Percentiles rank a stretch among this genome's conserved stretches.
Evolutionary conservation across 2,797 vertebrate species (phyloP).

Genomic region (Mycteria americana): DNA sequence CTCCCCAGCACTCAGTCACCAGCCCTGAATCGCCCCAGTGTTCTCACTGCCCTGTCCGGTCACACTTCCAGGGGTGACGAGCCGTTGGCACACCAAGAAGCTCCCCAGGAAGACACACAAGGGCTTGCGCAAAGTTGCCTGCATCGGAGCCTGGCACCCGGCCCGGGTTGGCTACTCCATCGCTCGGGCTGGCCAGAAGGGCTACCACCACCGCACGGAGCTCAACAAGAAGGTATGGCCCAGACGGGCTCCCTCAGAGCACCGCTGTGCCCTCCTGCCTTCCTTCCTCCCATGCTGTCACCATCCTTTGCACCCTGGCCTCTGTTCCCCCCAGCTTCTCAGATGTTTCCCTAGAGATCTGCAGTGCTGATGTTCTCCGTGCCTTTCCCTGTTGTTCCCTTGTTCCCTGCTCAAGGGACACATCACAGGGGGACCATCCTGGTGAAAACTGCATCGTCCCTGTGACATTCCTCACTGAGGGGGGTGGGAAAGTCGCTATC

Average conservation of each 20-base stretch:
- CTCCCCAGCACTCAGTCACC: background rate
- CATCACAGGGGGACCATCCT: too few relatives aligned
- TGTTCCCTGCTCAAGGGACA: background rate
- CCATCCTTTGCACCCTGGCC: accelerated
- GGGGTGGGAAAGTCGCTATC: background rate
- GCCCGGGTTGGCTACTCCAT: constrained; percentile 88
- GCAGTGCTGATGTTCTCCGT: background rate
- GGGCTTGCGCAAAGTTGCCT: constrained; percentile 92
- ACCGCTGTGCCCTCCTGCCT: background rate
- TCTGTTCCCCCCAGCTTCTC: background rate
- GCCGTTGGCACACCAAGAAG: constrained; percentile 92
- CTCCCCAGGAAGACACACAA: constrained; percentile 97
- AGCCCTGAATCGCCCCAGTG: background rate
- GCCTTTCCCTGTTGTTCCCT: background rate
- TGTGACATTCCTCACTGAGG: background rate
- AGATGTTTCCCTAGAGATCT: background rate
- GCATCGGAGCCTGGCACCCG: constrained; percentile 96
- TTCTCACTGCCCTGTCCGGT: background rate
- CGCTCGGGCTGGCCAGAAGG: constrained; percentile 93
- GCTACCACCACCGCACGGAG: constrained; percentile 93
- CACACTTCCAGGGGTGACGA: constrained; percentile 83
- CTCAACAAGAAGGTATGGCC: constrained; percentile 90
- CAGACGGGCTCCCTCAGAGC: background rate
- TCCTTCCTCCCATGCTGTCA: background rate
- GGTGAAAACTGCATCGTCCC: accelerated